A percentile compares a stretch with the other conserved stretches of the same genome.
These are phyloP conservation scores for Steinernema khuongi DNA, from an alignment of 1,140 invertebrate genomes.

Conservation along the genomic window DNA sequence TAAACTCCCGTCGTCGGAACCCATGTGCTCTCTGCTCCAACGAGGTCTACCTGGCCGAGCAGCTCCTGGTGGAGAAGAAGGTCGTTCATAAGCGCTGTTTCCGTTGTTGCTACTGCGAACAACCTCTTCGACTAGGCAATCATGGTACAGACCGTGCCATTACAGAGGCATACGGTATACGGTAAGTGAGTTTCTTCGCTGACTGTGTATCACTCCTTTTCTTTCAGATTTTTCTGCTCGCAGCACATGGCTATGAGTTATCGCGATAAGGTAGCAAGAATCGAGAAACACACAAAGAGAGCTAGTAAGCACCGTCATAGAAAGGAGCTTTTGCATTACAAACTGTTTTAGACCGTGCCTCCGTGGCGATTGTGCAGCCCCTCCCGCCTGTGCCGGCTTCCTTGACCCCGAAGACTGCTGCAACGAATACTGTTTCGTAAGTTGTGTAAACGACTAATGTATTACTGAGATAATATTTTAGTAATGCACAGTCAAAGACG, in stretches of 20 bases:
- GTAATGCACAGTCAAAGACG: no score
- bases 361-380: background rate
- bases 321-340: background rate
- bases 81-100: slow-evolving; percentile 42
- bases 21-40: slow-evolving; percentile 28
- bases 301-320: background rate
- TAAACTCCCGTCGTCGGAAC: slow-evolving; percentile 11
- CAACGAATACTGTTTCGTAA: background rate
- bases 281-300: background rate
- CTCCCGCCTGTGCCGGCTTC: background rate
- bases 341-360: background rate
- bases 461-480: background rate
- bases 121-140: slow-evolving; percentile 32
- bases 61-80: slow-evolving; percentile 19
- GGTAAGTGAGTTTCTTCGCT: background rate
- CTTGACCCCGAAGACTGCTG: background rate
- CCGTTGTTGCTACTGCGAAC: slow-evolving; percentile 41
- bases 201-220: background rate
- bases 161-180: slow-evolving; percentile 1
- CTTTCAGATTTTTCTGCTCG: slow-evolving; percentile 1
- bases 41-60: slow-evolving; percentile 18
- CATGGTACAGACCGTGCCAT: slow-evolving; percentile 21
- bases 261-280: background rate
- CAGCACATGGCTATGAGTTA: background rate
- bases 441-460: background rate